Evolutionary conservation across 2,113 vertebrate genomes (phyloP).

Genomic region (Thermophis baileyi): DNA sequence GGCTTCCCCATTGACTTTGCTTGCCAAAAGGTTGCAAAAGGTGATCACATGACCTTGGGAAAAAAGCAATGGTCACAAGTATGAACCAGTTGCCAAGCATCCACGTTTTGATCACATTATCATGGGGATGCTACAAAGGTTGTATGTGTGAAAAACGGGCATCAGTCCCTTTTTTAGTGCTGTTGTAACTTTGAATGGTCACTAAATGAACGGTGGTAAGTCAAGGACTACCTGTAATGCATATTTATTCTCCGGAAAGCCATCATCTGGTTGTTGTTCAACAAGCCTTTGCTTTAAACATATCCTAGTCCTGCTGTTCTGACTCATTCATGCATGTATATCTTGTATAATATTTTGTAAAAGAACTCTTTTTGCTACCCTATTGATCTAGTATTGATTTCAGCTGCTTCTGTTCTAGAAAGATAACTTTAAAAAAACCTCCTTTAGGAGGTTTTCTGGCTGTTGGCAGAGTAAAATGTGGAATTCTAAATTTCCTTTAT

Average conservation of each 20-base stretch:
- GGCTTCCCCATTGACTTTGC: not conserved
- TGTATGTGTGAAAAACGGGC: not conserved
- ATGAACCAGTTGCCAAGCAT: not conserved
- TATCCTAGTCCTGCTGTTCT: not conserved
- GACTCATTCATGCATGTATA: constrained; percentile 1
- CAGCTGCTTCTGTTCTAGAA: constrained; percentile 7
- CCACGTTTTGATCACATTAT: not conserved
- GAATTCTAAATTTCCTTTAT: constrained; percentile 13
- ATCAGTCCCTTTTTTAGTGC: not conserved
- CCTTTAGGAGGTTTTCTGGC: constrained; percentile 29
- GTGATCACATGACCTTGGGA: not conserved
- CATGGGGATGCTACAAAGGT: not conserved
- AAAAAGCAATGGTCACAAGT: not conserved
- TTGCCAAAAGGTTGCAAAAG: not conserved
- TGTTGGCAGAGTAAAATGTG: constrained; percentile 6
- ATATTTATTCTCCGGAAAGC: not conserved
- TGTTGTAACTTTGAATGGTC: not conserved
- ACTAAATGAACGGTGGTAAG: not conserved
- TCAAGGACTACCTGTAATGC: not conserved
- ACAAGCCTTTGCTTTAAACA: constrained; percentile 8
- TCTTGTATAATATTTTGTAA: constrained; percentile 3
- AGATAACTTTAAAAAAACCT: constrained; percentile 1
- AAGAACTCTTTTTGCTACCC: constrained; percentile 23
- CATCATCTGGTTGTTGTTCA: not conserved
- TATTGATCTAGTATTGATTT: constrained; percentile 37